Conservation (phyloP, 2,113 vertebrate genomes). For the Seriola quinqueradiata region DNA sequence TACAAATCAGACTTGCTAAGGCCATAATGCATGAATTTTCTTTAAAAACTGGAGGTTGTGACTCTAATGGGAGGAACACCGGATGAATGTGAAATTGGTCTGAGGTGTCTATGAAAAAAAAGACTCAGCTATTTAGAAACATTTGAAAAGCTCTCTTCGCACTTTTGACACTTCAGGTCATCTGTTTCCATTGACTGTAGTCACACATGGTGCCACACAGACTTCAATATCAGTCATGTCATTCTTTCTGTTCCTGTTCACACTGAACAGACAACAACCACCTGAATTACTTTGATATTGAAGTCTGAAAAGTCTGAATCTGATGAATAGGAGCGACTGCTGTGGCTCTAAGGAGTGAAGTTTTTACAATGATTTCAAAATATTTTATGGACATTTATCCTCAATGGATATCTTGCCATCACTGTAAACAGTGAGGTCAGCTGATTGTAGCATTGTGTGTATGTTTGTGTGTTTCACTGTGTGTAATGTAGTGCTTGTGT, state of each 20-base stretch:
- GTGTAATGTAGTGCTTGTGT: background rate
- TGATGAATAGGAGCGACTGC: background rate
- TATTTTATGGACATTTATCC: background rate
- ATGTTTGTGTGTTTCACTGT: background rate
- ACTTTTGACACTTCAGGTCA: background rate
- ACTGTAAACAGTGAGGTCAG: background rate
- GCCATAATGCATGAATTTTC: background rate
- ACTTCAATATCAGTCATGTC: background rate
- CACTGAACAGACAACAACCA: background rate
- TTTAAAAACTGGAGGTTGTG: background rate
- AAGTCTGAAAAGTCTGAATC: background rate
- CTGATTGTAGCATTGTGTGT: background rate
- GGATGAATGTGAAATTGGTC: constrained; percentile 8
- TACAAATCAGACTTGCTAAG: background rate
- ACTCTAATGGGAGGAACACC: background rate
- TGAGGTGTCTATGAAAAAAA: background rate
- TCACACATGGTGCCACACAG: background rate
- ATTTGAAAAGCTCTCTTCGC: too few species aligned
- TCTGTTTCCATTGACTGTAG: background rate
- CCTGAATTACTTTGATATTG: background rate
- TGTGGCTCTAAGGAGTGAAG: background rate
- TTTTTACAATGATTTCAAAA: background rate
- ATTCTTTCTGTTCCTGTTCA: background rate
- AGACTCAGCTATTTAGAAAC: too few species aligned
- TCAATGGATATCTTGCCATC: background rate